Percentiles rank a stretch among this genome's conserved stretches.
Evolutionary conservation across 2,797 vertebrate genomes (phyloP).

Genomic region (Syngnathus acus): DNA sequence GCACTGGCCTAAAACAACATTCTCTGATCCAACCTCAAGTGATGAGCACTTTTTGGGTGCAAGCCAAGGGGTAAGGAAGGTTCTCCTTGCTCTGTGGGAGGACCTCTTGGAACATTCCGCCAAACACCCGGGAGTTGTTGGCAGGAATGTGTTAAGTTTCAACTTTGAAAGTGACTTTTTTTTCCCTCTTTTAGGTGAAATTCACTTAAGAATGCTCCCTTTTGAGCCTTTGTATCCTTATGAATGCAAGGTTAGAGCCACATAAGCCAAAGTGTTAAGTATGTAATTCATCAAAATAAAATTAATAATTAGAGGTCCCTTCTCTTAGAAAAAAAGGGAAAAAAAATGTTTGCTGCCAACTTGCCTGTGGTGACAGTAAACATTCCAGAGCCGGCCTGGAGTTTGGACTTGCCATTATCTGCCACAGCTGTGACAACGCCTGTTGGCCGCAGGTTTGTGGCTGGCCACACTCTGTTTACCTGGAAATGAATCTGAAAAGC

Average conservation of each 20-base stretch:
- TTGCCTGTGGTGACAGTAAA: conserved; percentile 85
- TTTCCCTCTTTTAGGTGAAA: conserved; percentile 21
- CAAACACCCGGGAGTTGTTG: conserved; percentile 65
- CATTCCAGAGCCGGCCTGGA: conserved; percentile 79
- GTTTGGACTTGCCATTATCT: conserved; percentile 73
- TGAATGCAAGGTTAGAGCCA: conserved; percentile 33
- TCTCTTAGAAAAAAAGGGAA: conserved; percentile 56
- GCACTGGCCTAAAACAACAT: conserved; percentile 19
- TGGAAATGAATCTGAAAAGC: conserved; percentile 87
- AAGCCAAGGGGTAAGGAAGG: conserved; percentile 29
- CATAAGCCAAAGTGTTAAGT: conserved; percentile 63
- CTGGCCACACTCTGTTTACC: conserved; percentile 82
- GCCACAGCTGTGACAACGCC: conserved; percentile 81
- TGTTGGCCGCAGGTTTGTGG: conserved; percentile 77
- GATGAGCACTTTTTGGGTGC: conserved; percentile 23
- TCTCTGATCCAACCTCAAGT: conserved; percentile 11
- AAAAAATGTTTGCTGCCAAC: conserved; percentile 78
- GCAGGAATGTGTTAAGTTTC: conserved; percentile 62
- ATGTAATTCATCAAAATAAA: conserved; percentile 72
- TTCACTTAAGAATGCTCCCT: conserved; percentile 33
- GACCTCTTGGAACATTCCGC: conserved; percentile 50
- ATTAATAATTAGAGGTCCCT: conserved; percentile 70
- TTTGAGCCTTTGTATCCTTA: conserved; percentile 28
- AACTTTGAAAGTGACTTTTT: conserved; percentile 52
- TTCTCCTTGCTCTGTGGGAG: conserved; percentile 29